Evolutionary conservation across 2,113 vertebrate species (phyloP).

Genomic region (Motacilla tschutschensis): DNA sequence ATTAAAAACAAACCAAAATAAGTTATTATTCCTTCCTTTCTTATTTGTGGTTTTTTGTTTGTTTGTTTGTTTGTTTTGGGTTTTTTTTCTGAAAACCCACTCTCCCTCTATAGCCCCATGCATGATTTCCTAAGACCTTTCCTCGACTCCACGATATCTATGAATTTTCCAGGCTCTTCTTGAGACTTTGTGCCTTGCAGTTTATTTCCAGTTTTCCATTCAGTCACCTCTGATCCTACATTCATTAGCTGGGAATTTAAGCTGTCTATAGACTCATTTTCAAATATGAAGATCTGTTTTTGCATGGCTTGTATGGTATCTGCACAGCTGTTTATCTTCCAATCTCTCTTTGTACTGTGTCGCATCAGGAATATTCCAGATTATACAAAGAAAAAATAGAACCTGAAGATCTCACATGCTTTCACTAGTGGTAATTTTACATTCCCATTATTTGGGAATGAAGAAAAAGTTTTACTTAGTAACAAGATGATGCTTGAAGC

Average conservation of each 20-base stretch:
- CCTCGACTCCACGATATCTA: neutral
- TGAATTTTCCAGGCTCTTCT: neutral
- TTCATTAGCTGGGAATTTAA: neutral
- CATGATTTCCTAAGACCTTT: neutral
- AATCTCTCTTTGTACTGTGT: neutral
- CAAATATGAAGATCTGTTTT: neutral
- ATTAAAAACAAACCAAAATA: neutral
- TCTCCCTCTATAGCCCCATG: neutral
- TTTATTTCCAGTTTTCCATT: neutral
- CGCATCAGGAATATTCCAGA: neutral
- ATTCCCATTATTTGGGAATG: neutral
- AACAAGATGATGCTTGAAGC: neutral
- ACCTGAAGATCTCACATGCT: neutral
- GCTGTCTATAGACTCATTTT: neutral
- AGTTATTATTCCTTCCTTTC: neutral
- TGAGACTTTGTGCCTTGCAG: neutral
- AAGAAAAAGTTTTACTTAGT: neutral
- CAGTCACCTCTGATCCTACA: neutral
- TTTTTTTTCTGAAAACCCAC: neutral
- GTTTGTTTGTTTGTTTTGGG: neutral
- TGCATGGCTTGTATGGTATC: neutral
- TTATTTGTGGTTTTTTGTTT: neutral
- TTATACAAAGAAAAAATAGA: neutral
- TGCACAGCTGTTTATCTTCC: neutral
- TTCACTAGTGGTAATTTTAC: neutral